A percentile compares a stretch with the other conserved stretches of the same genome.
These are phyloP conservation scores for Keiferia lycopersicella DNA, from an alignment of 2,888 invertebrate species.

Conservation along the genomic window DNA sequence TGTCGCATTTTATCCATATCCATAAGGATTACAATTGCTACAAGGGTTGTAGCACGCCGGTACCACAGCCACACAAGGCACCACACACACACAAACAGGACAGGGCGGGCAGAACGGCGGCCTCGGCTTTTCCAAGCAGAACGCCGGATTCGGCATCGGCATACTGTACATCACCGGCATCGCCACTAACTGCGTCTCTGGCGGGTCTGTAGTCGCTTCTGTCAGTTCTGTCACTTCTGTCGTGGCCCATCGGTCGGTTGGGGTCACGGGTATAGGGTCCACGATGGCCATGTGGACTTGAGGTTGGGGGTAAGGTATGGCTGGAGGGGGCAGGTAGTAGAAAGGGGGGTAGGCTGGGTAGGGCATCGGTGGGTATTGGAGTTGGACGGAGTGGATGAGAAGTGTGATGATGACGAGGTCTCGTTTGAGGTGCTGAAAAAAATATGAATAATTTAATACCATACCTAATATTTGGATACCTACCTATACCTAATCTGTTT, in stretches of 20 bases:
- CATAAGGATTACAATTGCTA: not conserved
- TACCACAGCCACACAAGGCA: not conserved
- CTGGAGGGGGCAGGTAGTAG: not conserved
- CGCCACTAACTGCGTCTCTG: not conserved
- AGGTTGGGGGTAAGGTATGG: not conserved
- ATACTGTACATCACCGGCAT: conserved; percentile 5
- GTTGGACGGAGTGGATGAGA: not conserved
- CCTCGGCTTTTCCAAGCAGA: not conserved
- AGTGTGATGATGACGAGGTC: not conserved
- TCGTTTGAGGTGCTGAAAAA: not conserved
- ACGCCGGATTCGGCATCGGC: conserved; percentile 5
- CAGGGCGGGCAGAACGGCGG: conserved; percentile 4
- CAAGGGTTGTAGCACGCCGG: not conserved
- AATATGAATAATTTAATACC: not conserved
- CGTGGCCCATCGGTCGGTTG: not conserved
- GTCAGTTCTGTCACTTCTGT: not conserved
- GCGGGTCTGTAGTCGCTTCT: not conserved
- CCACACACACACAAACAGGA: conserved; percentile 7
- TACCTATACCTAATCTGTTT: too few relatives aligned
- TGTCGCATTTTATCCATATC: not conserved
- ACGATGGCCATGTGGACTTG: not conserved
- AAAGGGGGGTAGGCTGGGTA: not conserved
- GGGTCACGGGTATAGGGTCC: not conserved
- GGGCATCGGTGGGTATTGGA: not conserved
- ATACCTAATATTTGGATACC: too few relatives aligned